Conservation (phyloP, 2,888 invertebrate genomes). For the Galerucella pusilla region DNA sequence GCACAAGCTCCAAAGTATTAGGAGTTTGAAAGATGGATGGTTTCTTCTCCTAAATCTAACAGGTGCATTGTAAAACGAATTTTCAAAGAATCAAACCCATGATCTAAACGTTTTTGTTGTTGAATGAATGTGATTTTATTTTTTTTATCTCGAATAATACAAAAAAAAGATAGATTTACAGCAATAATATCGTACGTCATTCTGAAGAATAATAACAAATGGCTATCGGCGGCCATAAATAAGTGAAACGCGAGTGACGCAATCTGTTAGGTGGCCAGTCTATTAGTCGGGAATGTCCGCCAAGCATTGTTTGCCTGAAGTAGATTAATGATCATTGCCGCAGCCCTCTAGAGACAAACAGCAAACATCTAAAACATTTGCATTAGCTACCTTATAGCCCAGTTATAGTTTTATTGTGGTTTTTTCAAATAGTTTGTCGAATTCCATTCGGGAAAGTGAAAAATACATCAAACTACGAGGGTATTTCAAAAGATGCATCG, state of each 20-base stretch:
- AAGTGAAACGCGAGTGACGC: slow-evolving; percentile 60
- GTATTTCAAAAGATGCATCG: background rate
- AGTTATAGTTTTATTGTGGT: slow-evolving; percentile 39
- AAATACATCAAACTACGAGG: background rate
- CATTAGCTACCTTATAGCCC: slow-evolving; percentile 52
- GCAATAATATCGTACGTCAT: slow-evolving; percentile 20
- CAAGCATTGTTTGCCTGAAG: slow-evolving; percentile 61
- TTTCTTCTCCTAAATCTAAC: too few species aligned
- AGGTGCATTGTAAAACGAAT: background rate
- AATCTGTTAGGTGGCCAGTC: slow-evolving; percentile 63
- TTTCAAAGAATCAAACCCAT: background rate
- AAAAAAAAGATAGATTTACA: slow-evolving; percentile 23
- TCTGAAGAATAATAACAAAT: slow-evolving; percentile 55
- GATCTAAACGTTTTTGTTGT: background rate
- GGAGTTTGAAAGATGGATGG: too few species aligned
- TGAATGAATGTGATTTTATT: background rate
- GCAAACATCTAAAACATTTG: slow-evolving; percentile 61
- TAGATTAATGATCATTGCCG: slow-evolving; percentile 58
- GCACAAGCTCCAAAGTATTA: too few species aligned
- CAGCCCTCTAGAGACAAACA: slow-evolving; percentile 56
- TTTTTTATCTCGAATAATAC: background rate
- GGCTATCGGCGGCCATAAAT: slow-evolving; percentile 59
- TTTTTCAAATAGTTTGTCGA: background rate
- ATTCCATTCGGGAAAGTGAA: background rate
- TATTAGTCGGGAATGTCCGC: slow-evolving; percentile 63